Evolutionary conservation across 2,888 invertebrate species (phyloP), one percentile per base, ranked within the genome.

Genomic region (Agrochola lota): DNA sequence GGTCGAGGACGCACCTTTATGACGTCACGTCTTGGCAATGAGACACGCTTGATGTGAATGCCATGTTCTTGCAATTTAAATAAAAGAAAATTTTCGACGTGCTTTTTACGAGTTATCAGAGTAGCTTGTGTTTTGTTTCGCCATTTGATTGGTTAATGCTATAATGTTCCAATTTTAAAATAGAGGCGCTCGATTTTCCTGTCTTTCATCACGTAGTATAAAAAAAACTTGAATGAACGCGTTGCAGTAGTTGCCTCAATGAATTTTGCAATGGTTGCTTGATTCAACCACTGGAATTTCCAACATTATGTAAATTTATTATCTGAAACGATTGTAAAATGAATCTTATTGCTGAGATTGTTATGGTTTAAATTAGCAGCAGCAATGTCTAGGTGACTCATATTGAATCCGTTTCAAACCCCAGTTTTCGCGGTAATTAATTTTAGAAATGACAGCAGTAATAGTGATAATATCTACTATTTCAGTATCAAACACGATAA

Each of bases 1-100:
- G 96, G 96, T 96, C 96, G 96, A 96, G 96, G 96, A 94, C 96
- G 91, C 80, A 83, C 83, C 84, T 79, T 52, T 77, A 89, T 93
- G 93, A 94, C 92, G 94, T 94, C 93, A 92, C 84, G 23, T 8
- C 57, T 87, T 87, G 77, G 74, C 89, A 77, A 26, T 74, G 86
- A 78, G 76, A 20, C 55, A 55, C 26, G 77, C n/a, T 72, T 69
- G 64, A 63, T 76, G 63, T 55, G 78, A 88, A 88, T 83, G 63
- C 63, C 79, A 78, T 71, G 87, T 87, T 85, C 78, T 85, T 87
- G 81, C 63, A 83, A 84, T 84, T 70, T 78, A 46, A 76, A 80
- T 77, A 73, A 78, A 74, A 78, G 67, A 83, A 78, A 73, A 67
- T 62, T 35, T 4, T 68, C 9, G 11, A 35, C 17, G 46, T 12